These are phyloP conservation scores for Clistopyga incitator DNA, from an alignment of 2,888 invertebrate species.

Conservation along the genomic window DNA sequence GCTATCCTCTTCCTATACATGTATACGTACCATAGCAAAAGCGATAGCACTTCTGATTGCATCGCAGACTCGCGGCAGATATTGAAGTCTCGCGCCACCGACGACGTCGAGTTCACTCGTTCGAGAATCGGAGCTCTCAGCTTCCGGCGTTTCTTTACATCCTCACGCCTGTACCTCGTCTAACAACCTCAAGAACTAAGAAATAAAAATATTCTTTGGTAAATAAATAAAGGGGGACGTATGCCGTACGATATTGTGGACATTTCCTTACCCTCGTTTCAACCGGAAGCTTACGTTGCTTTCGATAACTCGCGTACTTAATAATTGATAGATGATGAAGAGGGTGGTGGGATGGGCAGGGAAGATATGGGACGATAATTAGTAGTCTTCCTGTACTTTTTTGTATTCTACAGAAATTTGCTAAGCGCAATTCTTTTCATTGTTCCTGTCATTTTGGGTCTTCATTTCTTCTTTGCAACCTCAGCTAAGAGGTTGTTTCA, in stretches of 20 bases:
- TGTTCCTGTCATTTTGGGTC: no score
- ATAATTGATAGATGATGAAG: no score
- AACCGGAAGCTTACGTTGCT: slow-evolving; percentile 1
- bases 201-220: not conserved
- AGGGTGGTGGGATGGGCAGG: no score
- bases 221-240: not conserved
- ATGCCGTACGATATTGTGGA: slow-evolving; percentile 16
- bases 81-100: slow-evolving; percentile 25
- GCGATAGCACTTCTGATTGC: slow-evolving; percentile 38
- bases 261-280: slow-evolving; percentile 15
- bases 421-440: no score
- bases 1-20: not conserved
- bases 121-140: slow-evolving; percentile 13
- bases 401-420: no score
- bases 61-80: slow-evolving; percentile 32
- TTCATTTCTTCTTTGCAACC: slow-evolving; percentile 12
- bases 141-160: slow-evolving; percentile 21
- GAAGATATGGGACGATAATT: no score
- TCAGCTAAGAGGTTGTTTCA: slow-evolving; percentile 36
- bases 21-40: slow-evolving; percentile 10
- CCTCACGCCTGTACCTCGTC: not conserved
- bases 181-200: not conserved
- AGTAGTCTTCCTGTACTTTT: no score
- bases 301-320: not conserved
- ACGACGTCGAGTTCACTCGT: not conserved